Evolutionary conservation across 2,113 vertebrate genomes (phyloP), one percentile per base, ranked within the genome.

Genomic region (Amblyornis subalaris): DNA sequence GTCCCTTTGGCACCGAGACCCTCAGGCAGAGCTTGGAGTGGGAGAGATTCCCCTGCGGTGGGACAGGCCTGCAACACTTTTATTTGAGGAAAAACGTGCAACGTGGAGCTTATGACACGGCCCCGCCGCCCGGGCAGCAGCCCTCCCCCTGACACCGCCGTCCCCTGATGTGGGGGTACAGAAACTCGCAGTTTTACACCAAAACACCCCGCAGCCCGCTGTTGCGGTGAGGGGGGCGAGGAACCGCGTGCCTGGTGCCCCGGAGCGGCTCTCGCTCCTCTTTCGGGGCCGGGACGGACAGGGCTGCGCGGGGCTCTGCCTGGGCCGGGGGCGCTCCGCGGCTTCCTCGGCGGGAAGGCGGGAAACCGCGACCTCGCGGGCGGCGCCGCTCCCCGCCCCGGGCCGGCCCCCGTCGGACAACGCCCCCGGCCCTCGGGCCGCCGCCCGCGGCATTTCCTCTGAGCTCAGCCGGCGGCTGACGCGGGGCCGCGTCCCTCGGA

Each of bases 401-500:
- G 78, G 69, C 69, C 89, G 82, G 80, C 80, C 86, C 69, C 86
- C 48, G 54, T 31, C 75, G 50, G 82, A 72, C 82, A 86, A 86
- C 87, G 82, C 91, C 91, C 86, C 87, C 91, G 81, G 75, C 75
- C 75, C 86, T 89, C 50, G 91, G 84, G 84, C 71, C 90, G 83
- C 55, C 83, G 85, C 85, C 80, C 74, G 79, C 28, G 85, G 91
- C 91, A 93, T 89, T 93, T 93, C 91, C 91, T 93, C 91, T 89
- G 91, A 79, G 91, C 91, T 85, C 85, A 85, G 61, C 65, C 48
- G 62, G 36, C 60, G 79, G 60, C 85, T 79, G 79, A 79, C 73
- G 85, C 85, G 85, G 40, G 66, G 17, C 85, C 47, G 79, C 67
- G 71, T 67, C 74, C 74, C 21, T 85, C 85, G 91, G 91, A 84